Base-by-base conservation (phyloP, 2,797 vertebrate species). In the Myioborus miniatus region DNA sequence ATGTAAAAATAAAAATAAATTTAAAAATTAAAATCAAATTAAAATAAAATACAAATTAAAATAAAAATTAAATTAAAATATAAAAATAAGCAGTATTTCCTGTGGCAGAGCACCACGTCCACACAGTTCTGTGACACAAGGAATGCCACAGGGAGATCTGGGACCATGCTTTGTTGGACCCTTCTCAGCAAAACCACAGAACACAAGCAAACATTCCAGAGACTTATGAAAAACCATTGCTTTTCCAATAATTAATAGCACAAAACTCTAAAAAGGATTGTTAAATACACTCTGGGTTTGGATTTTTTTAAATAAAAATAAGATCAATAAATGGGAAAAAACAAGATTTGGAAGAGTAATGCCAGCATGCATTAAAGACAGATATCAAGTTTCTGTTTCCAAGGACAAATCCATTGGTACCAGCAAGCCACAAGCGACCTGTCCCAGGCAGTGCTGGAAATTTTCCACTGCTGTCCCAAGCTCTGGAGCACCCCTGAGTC, bases 21-120 rank as follows among this genome's bases (percentile, higher is more conserved):
- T 46, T 46, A 23, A 49, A 49, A 26, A 6, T 8, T 27, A 6
- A 49, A 55, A n/a, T 36, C 9, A 36, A 55, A n/a, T 15, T 5
- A 20, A 53, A 21, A n/a, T 15, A 8, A 47, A 47, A 4, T 12
- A 22, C 21, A 46, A 46, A 22, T 22, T 22, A 46, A 44, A 44
- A 44, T 20, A 46, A 46, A 21, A 23, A 22, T 41, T 15, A 43
- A 43, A 44, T 11, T 19, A 11, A 27, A 47, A 49, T 27, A 6
- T 27, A 20, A n/a, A n/a, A 55, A 55, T 23, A 23, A 56, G 7
- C 15, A 24, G 16, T 37, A 37, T 37, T 59, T 59, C 26, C 60
- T 53, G 43, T 8, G 4, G 8, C 65, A 19, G 15, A 50, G 13
- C 4, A 15, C 8, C 2, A 0, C 0, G 0, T 30, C 10, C 75